Evolutionary conservation across 1,140 invertebrate genomes (phyloP).

Genomic region (Palaemon carinicauda): DNA sequence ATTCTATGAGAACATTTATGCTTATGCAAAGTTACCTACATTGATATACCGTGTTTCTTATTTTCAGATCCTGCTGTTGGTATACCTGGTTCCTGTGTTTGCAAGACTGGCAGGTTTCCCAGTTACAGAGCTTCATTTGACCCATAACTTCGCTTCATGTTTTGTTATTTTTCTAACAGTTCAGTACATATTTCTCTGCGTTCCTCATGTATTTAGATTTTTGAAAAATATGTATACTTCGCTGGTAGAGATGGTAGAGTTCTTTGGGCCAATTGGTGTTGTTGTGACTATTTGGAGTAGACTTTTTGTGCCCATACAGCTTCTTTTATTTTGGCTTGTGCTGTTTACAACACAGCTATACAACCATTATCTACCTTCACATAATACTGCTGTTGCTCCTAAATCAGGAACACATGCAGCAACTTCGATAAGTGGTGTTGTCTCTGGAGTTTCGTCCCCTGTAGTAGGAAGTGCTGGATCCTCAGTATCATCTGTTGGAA

Average conservation of each 20-base stretch:
- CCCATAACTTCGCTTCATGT: slow-evolving; percentile 67
- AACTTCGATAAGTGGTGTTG: slow-evolving; percentile 18
- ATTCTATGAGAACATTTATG: no score
- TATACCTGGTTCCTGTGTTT: slow-evolving; percentile 68
- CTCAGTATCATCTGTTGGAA: slow-evolving; percentile 10
- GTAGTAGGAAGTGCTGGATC: neutral
- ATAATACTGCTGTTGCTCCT: slow-evolving; percentile 35
- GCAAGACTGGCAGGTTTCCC: slow-evolving; percentile 66
- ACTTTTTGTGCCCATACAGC: slow-evolving; percentile 66
- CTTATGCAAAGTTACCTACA: no score
- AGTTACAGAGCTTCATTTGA: slow-evolving; percentile 64
- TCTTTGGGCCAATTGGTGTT: slow-evolving; percentile 65
- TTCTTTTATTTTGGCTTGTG: slow-evolving; percentile 67
- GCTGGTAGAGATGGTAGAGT: slow-evolving; percentile 61
- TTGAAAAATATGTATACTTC: slow-evolving; percentile 63
- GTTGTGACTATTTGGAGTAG: slow-evolving; percentile 65
- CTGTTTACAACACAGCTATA: slow-evolving; percentile 66
- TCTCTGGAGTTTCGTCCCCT: neutral
- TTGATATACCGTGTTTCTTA: neutral
- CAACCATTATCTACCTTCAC: slow-evolving; percentile 56
- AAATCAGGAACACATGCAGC: slow-evolving; percentile 19
- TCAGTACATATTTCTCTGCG: slow-evolving; percentile 64
- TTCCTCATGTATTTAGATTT: slow-evolving; percentile 65
- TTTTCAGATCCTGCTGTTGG: slow-evolving; percentile 63
- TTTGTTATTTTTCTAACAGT: slow-evolving; percentile 66